Conservation (phyloP, 2,113 vertebrate species). For the Larimichthys polyactis region DNA sequence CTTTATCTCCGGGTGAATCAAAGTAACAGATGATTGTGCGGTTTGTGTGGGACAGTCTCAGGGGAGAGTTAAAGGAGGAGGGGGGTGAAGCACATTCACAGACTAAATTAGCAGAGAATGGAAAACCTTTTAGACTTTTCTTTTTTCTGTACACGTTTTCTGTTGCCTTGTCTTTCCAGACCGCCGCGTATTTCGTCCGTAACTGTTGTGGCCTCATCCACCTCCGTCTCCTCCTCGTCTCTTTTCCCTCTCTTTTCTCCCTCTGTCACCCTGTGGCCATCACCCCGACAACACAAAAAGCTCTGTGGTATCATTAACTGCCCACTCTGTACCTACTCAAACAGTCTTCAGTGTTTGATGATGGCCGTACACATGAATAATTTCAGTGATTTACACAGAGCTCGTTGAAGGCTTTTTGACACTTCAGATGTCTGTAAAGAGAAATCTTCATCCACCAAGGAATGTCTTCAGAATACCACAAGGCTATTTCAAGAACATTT, state of each 20-base stretch:
- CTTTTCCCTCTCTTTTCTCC: slow-evolving; percentile 20
- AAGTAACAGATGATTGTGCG: slow-evolving; percentile 73
- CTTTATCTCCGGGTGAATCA: slow-evolving; percentile 73
- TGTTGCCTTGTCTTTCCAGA: slow-evolving; percentile 66
- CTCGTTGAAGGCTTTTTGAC: slow-evolving; percentile 34
- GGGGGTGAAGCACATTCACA: slow-evolving; percentile 52
- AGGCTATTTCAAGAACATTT: slow-evolving; percentile 43
- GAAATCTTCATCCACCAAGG: slow-evolving; percentile 49
- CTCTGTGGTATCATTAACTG: slow-evolving; percentile 63
- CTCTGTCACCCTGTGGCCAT: slow-evolving; percentile 52
- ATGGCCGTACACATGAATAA: slow-evolving; percentile 31
- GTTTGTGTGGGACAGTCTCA: slow-evolving; percentile 72
- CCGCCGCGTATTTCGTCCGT: slow-evolving; percentile 51
- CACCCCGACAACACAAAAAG: slow-evolving; percentile 55
- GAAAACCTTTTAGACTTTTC: slow-evolving; percentile 74
- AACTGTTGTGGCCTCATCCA: slow-evolving; percentile 41
- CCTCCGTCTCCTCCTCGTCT: slow-evolving; percentile 29
- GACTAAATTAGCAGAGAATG: slow-evolving; percentile 67
- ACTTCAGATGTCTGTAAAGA: slow-evolving; percentile 54
- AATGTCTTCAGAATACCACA: slow-evolving; percentile 58
- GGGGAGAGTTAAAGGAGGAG: slow-evolving; percentile 56
- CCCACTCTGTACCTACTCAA: slow-evolving; percentile 59
- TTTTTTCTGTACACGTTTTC: slow-evolving; percentile 53
- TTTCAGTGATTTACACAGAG: slow-evolving; percentile 50
- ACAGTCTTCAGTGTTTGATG: slow-evolving; percentile 50